Evolutionary conservation across 2,113 vertebrate species (phyloP), one percentile per base, ranked within the genome.

Genomic region (Neogale vison): DNA sequence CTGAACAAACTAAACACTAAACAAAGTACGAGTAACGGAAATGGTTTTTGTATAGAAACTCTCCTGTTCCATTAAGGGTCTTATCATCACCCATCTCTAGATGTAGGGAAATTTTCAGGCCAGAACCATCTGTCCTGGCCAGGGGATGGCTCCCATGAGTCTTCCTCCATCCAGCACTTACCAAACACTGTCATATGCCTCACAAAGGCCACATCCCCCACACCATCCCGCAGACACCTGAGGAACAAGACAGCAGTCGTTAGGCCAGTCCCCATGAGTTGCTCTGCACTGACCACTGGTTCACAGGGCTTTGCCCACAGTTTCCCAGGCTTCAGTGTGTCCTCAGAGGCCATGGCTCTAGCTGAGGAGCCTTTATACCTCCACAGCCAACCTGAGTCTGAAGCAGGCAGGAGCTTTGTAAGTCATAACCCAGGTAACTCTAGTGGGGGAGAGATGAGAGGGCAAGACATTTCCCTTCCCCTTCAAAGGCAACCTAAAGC

Each of bases 121-220:
- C n/a, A 59, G 15, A 42, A 20, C 15, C 23, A 67, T 11, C 21
- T 47, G 7, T 77, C 36, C 63, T 18, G 34, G 31, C 76, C 39
- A 59, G 80, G 15, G 39, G 34, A 26, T 39, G 63, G 63, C 42
- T n/a, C 52, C 10, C 3, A 0, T 3, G 15, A n/a, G 12, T 88
- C 59, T 82, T 31, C 13, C 57, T 85, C 47, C 2, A 0, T 11
- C 36, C 12, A 15, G 29, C 21, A 80, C 87, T 98, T 98, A 99
- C 99, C 99, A 93, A 99, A 98, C 88, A 99, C 98, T 12, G 99
- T 99, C 89, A 98, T 93, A 34, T 99, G 99, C 74, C 99, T 99
- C 94, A 99, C 97, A 95, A 99, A 99, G 92, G 99, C 99, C 79
- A 99, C 99, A 0, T 99, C 98, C 95, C 99, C 99, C 17, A 3